These are phyloP conservation scores for Acanthurus tractus DNA, from an alignment of 2,797 vertebrate species.

Conservation along the genomic window DNA sequence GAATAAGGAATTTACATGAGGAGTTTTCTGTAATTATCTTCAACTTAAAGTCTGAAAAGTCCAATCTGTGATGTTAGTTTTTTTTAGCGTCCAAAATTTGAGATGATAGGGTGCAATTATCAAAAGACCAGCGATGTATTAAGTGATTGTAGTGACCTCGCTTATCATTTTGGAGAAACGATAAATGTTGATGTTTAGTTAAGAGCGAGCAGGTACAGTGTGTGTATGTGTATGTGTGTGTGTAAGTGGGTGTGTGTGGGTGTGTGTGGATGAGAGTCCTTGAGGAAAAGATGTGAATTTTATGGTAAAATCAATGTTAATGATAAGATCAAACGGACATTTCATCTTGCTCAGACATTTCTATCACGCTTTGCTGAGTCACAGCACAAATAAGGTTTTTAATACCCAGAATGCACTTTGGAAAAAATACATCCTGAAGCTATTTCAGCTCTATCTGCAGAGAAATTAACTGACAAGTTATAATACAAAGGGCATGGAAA, in stretches of 20 bases:
- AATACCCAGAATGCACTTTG: constrained; percentile 13
- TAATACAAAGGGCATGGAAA: constrained; percentile 3
- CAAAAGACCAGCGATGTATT: not conserved
- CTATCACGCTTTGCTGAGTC: constrained; percentile 45
- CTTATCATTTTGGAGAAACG: too few species aligned
- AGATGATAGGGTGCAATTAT: not conserved
- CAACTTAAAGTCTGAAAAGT: constrained; percentile 7
- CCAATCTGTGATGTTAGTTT: not conserved
- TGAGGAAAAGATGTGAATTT: not conserved
- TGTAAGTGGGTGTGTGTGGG: too few species aligned
- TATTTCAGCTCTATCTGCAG: not conserved
- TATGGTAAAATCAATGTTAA: constrained; percentile 6
- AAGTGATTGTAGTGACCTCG: not conserved
- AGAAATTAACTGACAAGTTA: constrained; percentile 23
- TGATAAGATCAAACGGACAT: constrained; percentile 22
- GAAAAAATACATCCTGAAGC: constrained; percentile 7
- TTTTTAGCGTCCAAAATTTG: not conserved
- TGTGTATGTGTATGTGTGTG: too few species aligned
- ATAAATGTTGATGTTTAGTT: too few species aligned
- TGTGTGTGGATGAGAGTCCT: not conserved
- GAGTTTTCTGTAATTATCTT: constrained; percentile 4
- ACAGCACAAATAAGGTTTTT: constrained; percentile 10
- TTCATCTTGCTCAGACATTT: constrained; percentile 35
- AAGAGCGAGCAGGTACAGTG: not conserved
- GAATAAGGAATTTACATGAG: constrained; percentile 4